These are phyloP conservation scores for Antennarius maculatus DNA, from an alignment of 2,797 vertebrate genomes.

Conservation along the genomic window DNA sequence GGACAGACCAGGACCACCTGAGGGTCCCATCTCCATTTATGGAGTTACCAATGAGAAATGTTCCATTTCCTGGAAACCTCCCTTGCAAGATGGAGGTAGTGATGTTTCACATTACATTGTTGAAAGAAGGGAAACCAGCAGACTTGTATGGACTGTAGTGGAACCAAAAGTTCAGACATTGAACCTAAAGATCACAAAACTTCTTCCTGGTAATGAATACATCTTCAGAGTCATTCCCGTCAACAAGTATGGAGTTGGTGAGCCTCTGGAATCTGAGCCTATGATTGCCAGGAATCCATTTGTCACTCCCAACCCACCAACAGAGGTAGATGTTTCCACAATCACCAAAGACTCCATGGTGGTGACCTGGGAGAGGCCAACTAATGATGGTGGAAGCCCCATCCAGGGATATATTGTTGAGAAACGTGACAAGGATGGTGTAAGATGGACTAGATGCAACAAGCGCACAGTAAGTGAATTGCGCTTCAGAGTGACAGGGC, in stretches of 20 bases:
- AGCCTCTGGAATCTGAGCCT: slow-evolving; percentile 94
- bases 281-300: slow-evolving; percentile 94
- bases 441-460: slow-evolving; percentile 97
- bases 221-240: slow-evolving; percentile 97
- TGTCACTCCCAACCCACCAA: slow-evolving; percentile 89
- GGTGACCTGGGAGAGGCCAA: slow-evolving; percentile 95
- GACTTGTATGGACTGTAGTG: slow-evolving; percentile 95
- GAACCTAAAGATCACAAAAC: slow-evolving; percentile 94
- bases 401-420: slow-evolving; percentile 94
- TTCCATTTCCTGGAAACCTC: slow-evolving; percentile 92
- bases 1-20: slow-evolving; percentile 96
- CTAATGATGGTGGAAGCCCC: slow-evolving; percentile 91
- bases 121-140: slow-evolving; percentile 97
- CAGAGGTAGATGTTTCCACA: slow-evolving; percentile 90
- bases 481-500: slow-evolving; percentile 92
- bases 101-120: slow-evolving; percentile 94
- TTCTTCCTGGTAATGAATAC: slow-evolving; percentile 97
- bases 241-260: slow-evolving; percentile 97
- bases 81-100: slow-evolving; percentile 94
- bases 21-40: slow-evolving; percentile 89
- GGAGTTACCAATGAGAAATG: slow-evolving; percentile 95
- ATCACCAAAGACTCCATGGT: slow-evolving; percentile 98
- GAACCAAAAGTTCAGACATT: slow-evolving; percentile 93
- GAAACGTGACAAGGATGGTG: slow-evolving; percentile 97
- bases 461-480: slow-evolving; percentile 92